Evolutionary conservation across 1,140 invertebrate species (phyloP).

Genomic region (Schlechtendalia chinensis): DNA sequence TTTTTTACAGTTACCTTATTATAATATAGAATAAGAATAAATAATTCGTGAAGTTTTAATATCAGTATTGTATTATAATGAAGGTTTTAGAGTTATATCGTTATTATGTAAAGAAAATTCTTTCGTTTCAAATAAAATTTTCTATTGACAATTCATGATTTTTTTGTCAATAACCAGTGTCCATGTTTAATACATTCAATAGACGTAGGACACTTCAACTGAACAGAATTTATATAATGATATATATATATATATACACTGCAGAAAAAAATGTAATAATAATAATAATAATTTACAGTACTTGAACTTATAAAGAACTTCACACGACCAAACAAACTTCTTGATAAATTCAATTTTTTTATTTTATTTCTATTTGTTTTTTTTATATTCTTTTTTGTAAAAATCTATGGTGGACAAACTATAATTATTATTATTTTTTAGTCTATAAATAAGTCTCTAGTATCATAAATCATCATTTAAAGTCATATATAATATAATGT

Average conservation of each 20-base stretch:
- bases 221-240: neutral
- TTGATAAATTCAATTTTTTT: no score
- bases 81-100: neutral
- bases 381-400: no score
- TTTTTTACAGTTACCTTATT: slow-evolving; percentile 29
- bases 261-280: neutral
- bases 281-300: neutral
- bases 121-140: neutral
- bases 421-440: no score
- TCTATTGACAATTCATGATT: neutral
- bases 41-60: slow-evolving; percentile 2
- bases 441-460: no score
- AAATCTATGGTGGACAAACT: no score
- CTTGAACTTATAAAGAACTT: neutral
- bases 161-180: slow-evolving; percentile 1
- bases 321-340: neutral
- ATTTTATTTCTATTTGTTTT: no score
- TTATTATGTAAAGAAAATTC: neutral
- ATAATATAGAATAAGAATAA: neutral
- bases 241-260: neutral
- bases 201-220: neutral
- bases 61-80: slow-evolving; percentile 29
- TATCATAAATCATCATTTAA: no score
- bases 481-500: no score
- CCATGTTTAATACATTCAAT: neutral